Conservation (phyloP, 2,888 invertebrate species). For the Mesochorus sp. region DNA sequence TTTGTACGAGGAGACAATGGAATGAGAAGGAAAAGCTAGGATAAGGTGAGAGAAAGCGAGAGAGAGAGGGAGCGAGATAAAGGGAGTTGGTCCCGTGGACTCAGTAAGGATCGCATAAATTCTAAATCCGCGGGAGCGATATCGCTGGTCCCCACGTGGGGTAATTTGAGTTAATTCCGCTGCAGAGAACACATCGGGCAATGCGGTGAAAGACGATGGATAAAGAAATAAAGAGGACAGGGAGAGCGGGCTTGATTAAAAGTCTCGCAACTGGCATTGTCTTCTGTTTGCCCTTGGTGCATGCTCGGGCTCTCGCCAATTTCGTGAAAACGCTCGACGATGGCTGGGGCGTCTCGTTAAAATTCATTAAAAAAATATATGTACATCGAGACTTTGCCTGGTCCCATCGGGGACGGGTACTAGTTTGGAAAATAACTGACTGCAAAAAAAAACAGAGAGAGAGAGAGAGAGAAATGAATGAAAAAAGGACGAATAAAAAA, state of each 20-base stretch:
- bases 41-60: neutral
- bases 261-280: constrained; percentile 78
- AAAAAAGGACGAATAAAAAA: neutral
- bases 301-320: constrained; percentile 75
- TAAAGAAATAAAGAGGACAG: constrained; percentile 25
- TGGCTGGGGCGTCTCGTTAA: constrained; percentile 70
- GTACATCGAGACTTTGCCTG: constrained; percentile 33
- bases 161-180: constrained; percentile 81
- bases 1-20: constrained; percentile 49
- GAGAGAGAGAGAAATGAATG: constrained; percentile 46
- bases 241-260: constrained; percentile 78
- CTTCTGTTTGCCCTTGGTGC: constrained; percentile 79
- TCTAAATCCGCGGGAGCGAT: constrained; percentile 74
- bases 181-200: constrained; percentile 73
- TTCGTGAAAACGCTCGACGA: constrained; percentile 68
- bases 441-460: constrained; percentile 57
- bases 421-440: constrained; percentile 54
- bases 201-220: constrained; percentile 50
- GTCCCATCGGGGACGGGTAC: constrained; percentile 46
- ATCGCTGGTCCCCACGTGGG: constrained; percentile 74
- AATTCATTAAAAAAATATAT: constrained; percentile 73
- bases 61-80: constrained; percentile 11
- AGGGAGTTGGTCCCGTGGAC: constrained; percentile 52
- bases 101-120: constrained; percentile 79
- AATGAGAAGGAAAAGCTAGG: neutral